Evolutionary conservation across 2,888 invertebrate genomes (phyloP), one percentile per base, ranked within the genome.

Genomic region (Cerastis rubricosa): DNA sequence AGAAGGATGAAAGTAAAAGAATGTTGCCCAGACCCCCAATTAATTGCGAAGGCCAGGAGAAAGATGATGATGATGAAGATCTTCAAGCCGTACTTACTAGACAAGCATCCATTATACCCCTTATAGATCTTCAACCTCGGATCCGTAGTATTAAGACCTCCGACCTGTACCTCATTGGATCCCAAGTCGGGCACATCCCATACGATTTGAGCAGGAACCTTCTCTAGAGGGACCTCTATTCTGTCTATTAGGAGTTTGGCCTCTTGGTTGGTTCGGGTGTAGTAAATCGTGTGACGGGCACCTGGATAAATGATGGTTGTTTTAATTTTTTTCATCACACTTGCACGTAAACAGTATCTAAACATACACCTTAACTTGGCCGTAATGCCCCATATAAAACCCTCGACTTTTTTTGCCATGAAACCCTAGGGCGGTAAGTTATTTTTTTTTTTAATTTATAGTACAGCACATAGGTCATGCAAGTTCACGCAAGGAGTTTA

Each of bases 51-150:
- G 17, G 6, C 5, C 47, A 17, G 17, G 47, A 47, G 6, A n/a
- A n/a, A n/a, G 17, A 40, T 40, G 45, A 47, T 51, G 51, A 8
- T 49, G 49, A 49, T 2, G 7, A 8, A 49, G 22, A 8, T 49
- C 2, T 7, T 22, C 49, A 9, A 43, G 14, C 0, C 7, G 12
- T 71, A 97, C 98, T 97, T 95, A 99, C 99, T 99, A 83, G 99
- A 99, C 82, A 99, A 96, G 93, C 99, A 99, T 75, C 99, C 99
- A 90, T 98, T 98, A 93, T 99, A 99, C 87, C 98, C 98, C 91
- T 98, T 98, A 91, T 98, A 99, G 78, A 98, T 98, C 80, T 97
- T 98, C 88, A 99, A 98, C 84, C 98, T 97, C 7, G 98, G 98
- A 92, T 99, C 98, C 8, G 98, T 98, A 9, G 98, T 98, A 89